Percentiles rank a stretch among this genome's conserved stretches.
Conservation (phyloP, 1,140 invertebrate genomes). For the Diorhabda elongata region DNA sequence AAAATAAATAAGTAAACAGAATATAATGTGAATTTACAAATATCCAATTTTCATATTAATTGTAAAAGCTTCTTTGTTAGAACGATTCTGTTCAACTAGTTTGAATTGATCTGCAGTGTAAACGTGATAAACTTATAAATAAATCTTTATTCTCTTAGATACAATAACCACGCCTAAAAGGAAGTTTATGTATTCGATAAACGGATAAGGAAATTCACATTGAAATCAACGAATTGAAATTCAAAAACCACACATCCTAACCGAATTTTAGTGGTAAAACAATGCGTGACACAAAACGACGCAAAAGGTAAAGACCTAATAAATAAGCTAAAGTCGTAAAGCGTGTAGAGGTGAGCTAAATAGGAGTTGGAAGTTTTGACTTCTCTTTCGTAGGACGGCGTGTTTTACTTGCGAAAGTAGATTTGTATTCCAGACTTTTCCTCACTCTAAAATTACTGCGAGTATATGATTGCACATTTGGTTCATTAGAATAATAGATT, state of each 20-base stretch:
- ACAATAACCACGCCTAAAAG: background rate
- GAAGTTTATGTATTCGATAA: background rate
- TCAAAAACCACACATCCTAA: conserved; percentile 2
- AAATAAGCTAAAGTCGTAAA: conserved; percentile 10
- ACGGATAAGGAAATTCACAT: background rate
- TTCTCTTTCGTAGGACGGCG: conserved; percentile 9
- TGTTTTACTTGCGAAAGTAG: conserved; percentile 17
- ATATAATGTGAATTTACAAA: too few species aligned
- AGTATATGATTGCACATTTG: background rate
- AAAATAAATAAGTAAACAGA: too few species aligned
- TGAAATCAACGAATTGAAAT: conserved; percentile 1
- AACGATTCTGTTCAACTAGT: too few species aligned
- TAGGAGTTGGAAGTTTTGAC: background rate
- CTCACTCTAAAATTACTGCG: background rate
- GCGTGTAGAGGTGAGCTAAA: conserved; percentile 9
- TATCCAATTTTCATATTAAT: too few species aligned
- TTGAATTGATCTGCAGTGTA: too few species aligned
- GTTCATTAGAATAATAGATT: background rate
- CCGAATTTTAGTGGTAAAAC: background rate
- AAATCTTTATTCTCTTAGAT: too few species aligned
- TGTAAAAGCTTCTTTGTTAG: too few species aligned
- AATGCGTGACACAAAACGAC: conserved; percentile 2
- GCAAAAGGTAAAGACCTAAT: conserved; percentile 14
- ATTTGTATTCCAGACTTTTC: conserved; percentile 19
- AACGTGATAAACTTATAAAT: too few species aligned